Evolutionary conservation across 1,140 invertebrate genomes (phyloP).

Genomic region (Neodiprion fabricii): DNA sequence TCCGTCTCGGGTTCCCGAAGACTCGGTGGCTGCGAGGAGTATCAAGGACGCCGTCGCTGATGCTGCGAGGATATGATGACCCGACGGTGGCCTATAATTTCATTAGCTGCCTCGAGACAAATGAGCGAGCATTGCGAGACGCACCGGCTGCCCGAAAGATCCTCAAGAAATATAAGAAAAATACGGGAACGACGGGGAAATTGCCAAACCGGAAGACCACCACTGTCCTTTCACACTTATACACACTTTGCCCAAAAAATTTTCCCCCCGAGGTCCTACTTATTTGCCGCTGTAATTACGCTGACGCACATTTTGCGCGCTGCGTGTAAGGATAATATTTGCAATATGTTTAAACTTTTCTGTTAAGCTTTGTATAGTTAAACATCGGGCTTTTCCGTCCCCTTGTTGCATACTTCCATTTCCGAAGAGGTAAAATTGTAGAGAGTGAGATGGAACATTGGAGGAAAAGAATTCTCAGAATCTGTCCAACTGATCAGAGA

Average conservation of each 20-base stretch:
- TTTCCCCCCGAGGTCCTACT: too few relatives aligned
- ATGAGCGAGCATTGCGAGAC: constrained; percentile 59
- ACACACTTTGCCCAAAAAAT: too few relatives aligned
- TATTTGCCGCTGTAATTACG: too few relatives aligned
- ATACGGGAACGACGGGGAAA: background rate
- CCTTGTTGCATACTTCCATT: constrained; percentile 53
- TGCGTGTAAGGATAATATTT: too few relatives aligned
- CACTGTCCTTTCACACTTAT: too few relatives aligned
- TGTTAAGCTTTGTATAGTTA: constrained; percentile 58
- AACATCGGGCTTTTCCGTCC: constrained; percentile 54
- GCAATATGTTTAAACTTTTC: too few relatives aligned
- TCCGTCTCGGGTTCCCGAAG: constrained; percentile 24
- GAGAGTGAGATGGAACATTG: constrained; percentile 25
- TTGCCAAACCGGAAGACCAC: background rate
- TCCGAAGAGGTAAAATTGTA: constrained; percentile 44
- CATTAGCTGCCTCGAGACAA: constrained; percentile 60
- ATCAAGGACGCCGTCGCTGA: background rate
- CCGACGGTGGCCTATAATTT: constrained; percentile 54
- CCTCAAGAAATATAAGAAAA: constrained; percentile 21
- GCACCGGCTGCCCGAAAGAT: constrained; percentile 59
- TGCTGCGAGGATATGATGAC: constrained; percentile 42
- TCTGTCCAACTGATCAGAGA: background rate
- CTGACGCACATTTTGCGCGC: too few relatives aligned
- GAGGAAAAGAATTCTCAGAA: background rate
- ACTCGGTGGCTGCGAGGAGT: constrained; percentile 37